Base-by-base conservation (phyloP, 2,113 vertebrate species). In the Piprites chloris region DNA sequence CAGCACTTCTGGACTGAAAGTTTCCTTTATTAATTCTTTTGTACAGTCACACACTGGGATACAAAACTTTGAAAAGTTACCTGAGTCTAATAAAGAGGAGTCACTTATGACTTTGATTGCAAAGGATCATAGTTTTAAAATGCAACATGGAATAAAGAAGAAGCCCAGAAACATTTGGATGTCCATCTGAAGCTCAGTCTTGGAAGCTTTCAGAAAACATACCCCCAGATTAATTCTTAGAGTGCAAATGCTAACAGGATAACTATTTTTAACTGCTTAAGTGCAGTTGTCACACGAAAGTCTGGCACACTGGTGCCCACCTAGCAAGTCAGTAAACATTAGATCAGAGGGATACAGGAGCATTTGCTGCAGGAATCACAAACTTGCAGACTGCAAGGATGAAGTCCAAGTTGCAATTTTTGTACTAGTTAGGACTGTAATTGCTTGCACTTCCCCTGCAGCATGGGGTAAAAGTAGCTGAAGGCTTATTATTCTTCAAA, bases 211-310 rank as follows among this genome's bases (percentile, higher is more conserved):
- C 28, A 55, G 49, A 58, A 94, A 94, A 56, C 46, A 77, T 11
- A 44, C 24, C 69, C 13, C 2, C 26, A 49, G n/a, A 76, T 9
- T 28, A 39, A 90, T 18, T 61, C 53, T 83, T 47, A n/a, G 20
- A 92, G 59, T 10, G 9, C 44, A 87, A 42, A 71, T 22, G 30
- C 14, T 39, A 83, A 49, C 49, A 79, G 33, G 9, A 5, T 44
- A 74, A 49, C 71, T 79, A 33, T n/a, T 69, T 71, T 69, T 66
- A 85, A 79, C 16, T 35, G 49, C 67, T 82, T 1, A 82, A 82
- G 20, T 4, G 1, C 22, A 83, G 44, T 0, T 68, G 30, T 28
- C 75, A 56, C 58, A 44, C 14, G 5, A 0, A 41, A 78, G 37
- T 24, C 56, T 68, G 74, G 72, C 30, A 63, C 11, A 5, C 27